Conservation (phyloP, 2,113 vertebrate species). For the Pelvicachromis taeniatus region DNA sequence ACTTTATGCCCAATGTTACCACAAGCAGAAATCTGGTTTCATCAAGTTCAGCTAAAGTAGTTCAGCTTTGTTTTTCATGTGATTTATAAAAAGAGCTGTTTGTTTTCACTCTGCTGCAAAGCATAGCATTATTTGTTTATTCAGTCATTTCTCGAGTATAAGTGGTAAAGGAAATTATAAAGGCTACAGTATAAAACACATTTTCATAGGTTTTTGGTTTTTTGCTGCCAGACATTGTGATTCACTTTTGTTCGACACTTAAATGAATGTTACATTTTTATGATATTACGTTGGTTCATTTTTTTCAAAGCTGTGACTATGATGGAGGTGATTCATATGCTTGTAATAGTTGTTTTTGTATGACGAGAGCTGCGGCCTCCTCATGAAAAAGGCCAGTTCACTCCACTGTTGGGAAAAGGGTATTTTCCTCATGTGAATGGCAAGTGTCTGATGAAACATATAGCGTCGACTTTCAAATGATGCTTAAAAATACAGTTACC, state of each 20-base stretch:
- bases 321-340: not conserved
- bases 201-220: not conserved
- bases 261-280: not conserved
- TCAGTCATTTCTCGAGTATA: not conserved
- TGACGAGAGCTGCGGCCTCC: not conserved
- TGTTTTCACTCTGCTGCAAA: not conserved
- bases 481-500: constrained; percentile 8
- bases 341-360: not conserved
- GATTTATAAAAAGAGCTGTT: not conserved
- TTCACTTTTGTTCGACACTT: not conserved
- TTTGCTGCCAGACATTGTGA: not conserved
- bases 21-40: constrained; percentile 8
- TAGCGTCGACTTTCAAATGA: not conserved
- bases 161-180: not conserved
- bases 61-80: not conserved
- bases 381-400: not conserved
- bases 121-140: not conserved
- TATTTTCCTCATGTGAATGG: not conserved
- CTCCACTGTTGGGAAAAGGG: not conserved
- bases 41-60: constrained; percentile 12
- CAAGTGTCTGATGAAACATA: constrained; percentile 1
- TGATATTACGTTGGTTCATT: not conserved
- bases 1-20: not conserved
- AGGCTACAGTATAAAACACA: not conserved
- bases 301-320: not conserved